A percentile compares a stretch with the other conserved stretches of the same genome.
Evolutionary conservation across 1,140 invertebrate genomes (phyloP).

Genomic region (Megalonaias nervosa): DNA sequence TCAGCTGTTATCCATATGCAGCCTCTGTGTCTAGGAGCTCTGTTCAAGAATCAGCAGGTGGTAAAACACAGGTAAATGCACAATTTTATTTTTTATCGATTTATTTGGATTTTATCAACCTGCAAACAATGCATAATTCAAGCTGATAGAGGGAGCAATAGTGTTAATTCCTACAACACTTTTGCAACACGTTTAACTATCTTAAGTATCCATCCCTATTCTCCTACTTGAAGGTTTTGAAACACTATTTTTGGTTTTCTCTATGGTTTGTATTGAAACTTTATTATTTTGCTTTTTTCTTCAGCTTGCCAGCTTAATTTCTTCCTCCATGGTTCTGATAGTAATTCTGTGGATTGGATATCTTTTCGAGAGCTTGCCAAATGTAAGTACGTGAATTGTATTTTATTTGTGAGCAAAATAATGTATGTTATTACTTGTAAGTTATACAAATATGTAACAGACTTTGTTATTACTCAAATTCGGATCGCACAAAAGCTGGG

Average conservation of each 20-base stretch:
- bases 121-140: background rate
- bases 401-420: too few species aligned
- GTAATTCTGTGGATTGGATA: constrained; percentile 66
- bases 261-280: background rate
- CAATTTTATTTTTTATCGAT: background rate
- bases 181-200: background rate
- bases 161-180: background rate
- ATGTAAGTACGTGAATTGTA: constrained; percentile 48
- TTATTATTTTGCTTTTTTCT: constrained; percentile 2
- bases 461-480: too few species aligned
- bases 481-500: too few species aligned
- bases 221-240: background rate
- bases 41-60: constrained; percentile 72
- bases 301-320: constrained; percentile 62
- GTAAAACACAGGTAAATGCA: constrained; percentile 69
- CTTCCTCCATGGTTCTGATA: constrained; percentile 58
- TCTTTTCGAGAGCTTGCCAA: constrained; percentile 63
- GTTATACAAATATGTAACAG: too few species aligned
- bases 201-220: background rate
- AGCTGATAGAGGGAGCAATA: background rate
- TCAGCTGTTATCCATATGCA: constrained; percentile 72
- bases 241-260: background rate
- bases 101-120: background rate
- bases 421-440: too few species aligned
- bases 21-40: constrained; percentile 74